These are phyloP conservation scores for Vanessa tameamea DNA, from an alignment of 1,140 invertebrate genomes.

Conservation along the genomic window DNA sequence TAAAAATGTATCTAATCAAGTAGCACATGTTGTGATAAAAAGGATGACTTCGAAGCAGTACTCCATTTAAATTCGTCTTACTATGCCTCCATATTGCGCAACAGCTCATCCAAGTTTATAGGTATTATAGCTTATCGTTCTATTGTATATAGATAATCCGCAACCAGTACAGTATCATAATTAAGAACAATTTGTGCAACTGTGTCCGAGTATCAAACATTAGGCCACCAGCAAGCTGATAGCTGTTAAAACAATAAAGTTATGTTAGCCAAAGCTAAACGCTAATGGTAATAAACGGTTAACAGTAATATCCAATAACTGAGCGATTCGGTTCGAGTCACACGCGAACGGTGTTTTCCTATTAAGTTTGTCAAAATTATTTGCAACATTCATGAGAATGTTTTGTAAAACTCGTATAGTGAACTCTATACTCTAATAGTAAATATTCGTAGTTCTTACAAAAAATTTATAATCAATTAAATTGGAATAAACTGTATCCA, in stretches of 20 bases:
- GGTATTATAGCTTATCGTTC: too few species aligned
- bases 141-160: neutral
- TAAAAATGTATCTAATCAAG: too few species aligned
- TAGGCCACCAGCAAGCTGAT: conserved; percentile 19
- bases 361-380: neutral
- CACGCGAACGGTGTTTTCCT: neutral
- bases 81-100: too few species aligned
- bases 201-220: conserved; percentile 13
- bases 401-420: too few species aligned
- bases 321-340: conserved; percentile 10
- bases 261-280: conserved; percentile 31
- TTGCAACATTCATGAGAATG: neutral
- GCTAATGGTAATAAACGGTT: conserved; percentile 32
- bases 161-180: neutral
- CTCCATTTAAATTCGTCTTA: too few species aligned
- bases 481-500: too few species aligned
- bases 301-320: conserved; percentile 30
- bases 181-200: conserved; percentile 2
- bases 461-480: too few species aligned
- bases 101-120: too few species aligned
- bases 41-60: too few species aligned
- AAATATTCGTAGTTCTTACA: too few species aligned
- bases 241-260: conserved; percentile 35
- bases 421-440: too few species aligned
- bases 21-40: too few species aligned